Conservation (phyloP, 2,888 invertebrate genomes). For the Ecliptopera silaceata region DNA sequence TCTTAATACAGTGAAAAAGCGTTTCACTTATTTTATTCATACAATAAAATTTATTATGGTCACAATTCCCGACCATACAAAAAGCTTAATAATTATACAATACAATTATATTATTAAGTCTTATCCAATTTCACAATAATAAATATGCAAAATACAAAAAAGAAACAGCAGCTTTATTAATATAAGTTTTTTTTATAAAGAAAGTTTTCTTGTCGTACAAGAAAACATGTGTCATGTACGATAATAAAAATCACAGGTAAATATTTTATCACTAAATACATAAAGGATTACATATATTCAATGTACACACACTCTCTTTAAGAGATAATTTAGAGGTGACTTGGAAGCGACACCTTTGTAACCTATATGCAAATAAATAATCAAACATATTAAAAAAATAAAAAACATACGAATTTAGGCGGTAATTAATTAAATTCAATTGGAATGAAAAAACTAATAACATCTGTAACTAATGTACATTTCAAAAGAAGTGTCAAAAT, state of each 20-base stretch:
- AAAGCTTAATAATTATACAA: conserved; percentile 37
- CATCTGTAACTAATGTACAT: no score
- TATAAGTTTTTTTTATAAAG: conserved; percentile 50
- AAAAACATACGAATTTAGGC: neutral
- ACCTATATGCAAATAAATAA: conserved; percentile 5
- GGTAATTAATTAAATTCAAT: no score
- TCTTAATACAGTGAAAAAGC: conserved; percentile 3
- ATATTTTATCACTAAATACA: conserved; percentile 68
- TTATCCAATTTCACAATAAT: conserved; percentile 45
- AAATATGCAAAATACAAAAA: conserved; percentile 40
- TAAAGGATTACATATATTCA: conserved; percentile 41
- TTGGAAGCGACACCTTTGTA: conserved; percentile 18
- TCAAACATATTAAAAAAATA: neutral
- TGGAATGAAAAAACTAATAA: no score
- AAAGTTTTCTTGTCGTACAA: conserved; percentile 73
- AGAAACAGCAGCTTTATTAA: conserved; percentile 42
- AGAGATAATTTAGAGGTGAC: conserved; percentile 45
- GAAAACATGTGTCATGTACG: conserved; percentile 53
- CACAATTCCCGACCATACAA: conserved; percentile 12
- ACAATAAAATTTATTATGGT: conserved; percentile 16
- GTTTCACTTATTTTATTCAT: conserved; percentile 11
- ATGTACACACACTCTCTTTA: conserved; percentile 45
- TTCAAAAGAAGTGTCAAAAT: no score
- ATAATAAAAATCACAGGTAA: conserved; percentile 76
- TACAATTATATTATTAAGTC: conserved; percentile 47